These are phyloP conservation scores for Helicoverpa armigera DNA, from an alignment of 1,140 invertebrate species.

Conservation along the genomic window DNA sequence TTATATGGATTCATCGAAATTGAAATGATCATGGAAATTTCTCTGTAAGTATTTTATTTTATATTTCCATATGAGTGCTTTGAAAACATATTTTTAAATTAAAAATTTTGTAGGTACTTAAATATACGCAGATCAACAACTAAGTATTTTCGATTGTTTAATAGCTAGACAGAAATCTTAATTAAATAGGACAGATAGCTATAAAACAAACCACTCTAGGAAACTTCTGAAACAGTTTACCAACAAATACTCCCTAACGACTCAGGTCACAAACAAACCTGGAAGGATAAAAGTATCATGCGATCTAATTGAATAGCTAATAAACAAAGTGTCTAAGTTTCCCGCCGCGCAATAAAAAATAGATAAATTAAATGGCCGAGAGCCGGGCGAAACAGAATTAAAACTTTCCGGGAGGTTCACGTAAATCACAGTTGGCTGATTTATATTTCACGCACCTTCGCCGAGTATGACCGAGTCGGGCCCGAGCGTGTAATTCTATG, in stretches of 20 bases:
- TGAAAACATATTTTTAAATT: background rate
- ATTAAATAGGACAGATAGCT: background rate
- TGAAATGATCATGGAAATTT: background rate
- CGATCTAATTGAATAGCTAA: conserved; percentile 64
- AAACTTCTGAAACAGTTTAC: conserved; percentile 4
- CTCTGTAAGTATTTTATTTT: too few relatives aligned
- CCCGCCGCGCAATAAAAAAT: conserved; percentile 67
- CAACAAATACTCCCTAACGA: background rate
- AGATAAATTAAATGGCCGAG: conserved; percentile 70
- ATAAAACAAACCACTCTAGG: background rate
- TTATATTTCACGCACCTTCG: conserved; percentile 77
- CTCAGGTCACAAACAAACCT: conserved; percentile 40
- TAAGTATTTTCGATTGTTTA: too few relatives aligned
- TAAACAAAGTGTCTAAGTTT: conserved; percentile 63
- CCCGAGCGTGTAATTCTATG: conserved; percentile 42
- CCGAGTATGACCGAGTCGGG: conserved; percentile 32
- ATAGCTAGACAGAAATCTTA: background rate
- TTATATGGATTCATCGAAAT: background rate
- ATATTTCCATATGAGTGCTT: too few relatives aligned
- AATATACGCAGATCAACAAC: background rate
- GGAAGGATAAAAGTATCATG: conserved; percentile 48
- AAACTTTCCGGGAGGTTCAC: conserved; percentile 73
- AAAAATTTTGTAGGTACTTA: too few relatives aligned
- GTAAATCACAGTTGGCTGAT: conserved; percentile 75
- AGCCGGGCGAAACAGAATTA: conserved; percentile 73